Percentiles rank a stretch among this genome's conserved stretches.
Conservation (phyloP, 2,113 vertebrate genomes). For the Ptilonorhynchus violaceus region DNA sequence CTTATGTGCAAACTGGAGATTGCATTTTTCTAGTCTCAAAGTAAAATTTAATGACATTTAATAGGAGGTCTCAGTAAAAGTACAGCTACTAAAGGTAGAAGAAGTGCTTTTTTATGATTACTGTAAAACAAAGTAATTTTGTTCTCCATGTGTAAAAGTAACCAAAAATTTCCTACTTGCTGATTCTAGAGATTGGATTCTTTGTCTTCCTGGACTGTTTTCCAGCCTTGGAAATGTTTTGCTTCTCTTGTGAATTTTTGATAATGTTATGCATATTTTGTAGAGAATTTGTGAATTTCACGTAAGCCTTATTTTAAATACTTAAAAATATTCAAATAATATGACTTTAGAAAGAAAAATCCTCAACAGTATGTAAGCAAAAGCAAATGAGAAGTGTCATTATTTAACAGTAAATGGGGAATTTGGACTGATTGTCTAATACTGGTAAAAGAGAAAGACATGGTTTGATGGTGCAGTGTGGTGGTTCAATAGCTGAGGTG, state of each 20-base stretch:
- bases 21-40: background rate
- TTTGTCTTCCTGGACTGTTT: background rate
- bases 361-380: background rate
- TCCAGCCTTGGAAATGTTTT: background rate
- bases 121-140: background rate
- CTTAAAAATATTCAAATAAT: background rate
- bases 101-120: background rate
- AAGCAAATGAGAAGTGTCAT: background rate
- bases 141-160: background rate
- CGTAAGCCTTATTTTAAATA: background rate
- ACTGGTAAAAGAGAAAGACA: background rate
- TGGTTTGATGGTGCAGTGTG: background rate
- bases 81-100: background rate
- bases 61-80: background rate
- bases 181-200: background rate
- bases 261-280: background rate
- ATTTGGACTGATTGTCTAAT: background rate
- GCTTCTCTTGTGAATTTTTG: background rate
- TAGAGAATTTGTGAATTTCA: background rate
- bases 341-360: background rate
- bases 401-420: background rate
- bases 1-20: background rate
- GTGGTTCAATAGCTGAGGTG: background rate
- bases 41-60: background rate
- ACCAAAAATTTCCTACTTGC: background rate